These are phyloP conservation scores for Callimorpha dominula DNA, from an alignment of 2,888 invertebrate genomes.

Conservation along the genomic window DNA sequence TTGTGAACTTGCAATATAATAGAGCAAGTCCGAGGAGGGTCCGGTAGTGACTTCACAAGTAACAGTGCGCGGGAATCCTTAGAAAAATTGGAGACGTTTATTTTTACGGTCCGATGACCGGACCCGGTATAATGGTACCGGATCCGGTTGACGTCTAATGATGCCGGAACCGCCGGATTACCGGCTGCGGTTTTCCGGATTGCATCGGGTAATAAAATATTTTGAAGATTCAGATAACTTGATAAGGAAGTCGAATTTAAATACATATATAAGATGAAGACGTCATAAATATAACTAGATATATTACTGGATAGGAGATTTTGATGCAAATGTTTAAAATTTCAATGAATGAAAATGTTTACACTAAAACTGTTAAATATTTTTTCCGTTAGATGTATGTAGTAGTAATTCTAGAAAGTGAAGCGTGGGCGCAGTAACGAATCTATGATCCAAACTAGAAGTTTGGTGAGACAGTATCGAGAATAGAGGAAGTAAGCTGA, in stretches of 20 bases:
- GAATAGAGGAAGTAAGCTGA: slow-evolving; percentile 16
- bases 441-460: slow-evolving; percentile 27
- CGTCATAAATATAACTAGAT: background rate
- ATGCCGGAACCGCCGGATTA: too few species aligned
- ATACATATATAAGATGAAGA: background rate
- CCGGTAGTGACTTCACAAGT: too few species aligned
- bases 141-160: too few species aligned
- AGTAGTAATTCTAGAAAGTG: slow-evolving; percentile 37
- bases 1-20: too few species aligned
- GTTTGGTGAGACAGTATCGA: slow-evolving; percentile 13
- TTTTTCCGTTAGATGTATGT: slow-evolving; percentile 42
- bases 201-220: background rate
- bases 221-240: background rate
- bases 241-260: background rate
- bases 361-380: slow-evolving; percentile 15
- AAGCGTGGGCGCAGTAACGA: slow-evolving; percentile 36
- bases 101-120: too few species aligned
- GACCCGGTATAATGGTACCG: too few species aligned
- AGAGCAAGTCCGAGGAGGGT: too few species aligned
- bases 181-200: too few species aligned
- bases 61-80: too few species aligned
- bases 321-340: background rate
- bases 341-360: slow-evolving; percentile 43
- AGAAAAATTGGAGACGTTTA: too few species aligned
- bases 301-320: background rate